Base-by-base conservation (phyloP, 2,888 invertebrate genomes). In the Cosmia pyralina region DNA sequence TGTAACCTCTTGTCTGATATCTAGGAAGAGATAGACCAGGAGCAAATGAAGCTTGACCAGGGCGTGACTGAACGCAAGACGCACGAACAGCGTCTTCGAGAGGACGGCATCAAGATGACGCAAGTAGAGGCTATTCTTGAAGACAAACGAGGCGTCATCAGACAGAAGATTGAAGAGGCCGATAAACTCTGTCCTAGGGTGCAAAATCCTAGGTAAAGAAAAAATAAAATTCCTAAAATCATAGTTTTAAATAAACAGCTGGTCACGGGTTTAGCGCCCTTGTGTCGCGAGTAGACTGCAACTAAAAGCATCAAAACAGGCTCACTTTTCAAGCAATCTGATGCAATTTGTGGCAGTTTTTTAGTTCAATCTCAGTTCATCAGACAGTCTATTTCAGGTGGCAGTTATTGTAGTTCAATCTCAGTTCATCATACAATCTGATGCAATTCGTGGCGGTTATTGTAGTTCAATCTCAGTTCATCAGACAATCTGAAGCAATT, bases 11-110 rank as follows among this genome's bases (percentile, higher is more conserved):
- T 58, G 13, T 64, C 2, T 44, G 15, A 38, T 58, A 19, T 65
- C 4, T 69, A 97, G 96, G 95, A 95, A 71, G 94, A 96, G 86
- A 93, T 96, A 77, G 93, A 93, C 58, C 95, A 96, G 69, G 94
- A 95, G 75, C 93, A 95, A 76, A 83, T 93, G 58, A 95, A 95
- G 81, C 85, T 93, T 7, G 94, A 96, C 58, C 93, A 91, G n/a
- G 93, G 92, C 2, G 90, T 87, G 60, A 84, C 92, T 0, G 92
- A 93, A 77, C 88, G 91, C 4, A 86, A 87, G 64, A 87, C 89
- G 19, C 90, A 89, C 69, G 82, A 92, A 75, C 91, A 93, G 55
- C 90, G 93, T 13, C 84, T 96, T 11, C 87, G 93, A 59, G 94
- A 96, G 34, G 96, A 96, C 83, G 93, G 95, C 82, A 87, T 86